Evolutionary conservation across 2,113 vertebrate species (phyloP).

Genomic region (Pipa parva): DNA sequence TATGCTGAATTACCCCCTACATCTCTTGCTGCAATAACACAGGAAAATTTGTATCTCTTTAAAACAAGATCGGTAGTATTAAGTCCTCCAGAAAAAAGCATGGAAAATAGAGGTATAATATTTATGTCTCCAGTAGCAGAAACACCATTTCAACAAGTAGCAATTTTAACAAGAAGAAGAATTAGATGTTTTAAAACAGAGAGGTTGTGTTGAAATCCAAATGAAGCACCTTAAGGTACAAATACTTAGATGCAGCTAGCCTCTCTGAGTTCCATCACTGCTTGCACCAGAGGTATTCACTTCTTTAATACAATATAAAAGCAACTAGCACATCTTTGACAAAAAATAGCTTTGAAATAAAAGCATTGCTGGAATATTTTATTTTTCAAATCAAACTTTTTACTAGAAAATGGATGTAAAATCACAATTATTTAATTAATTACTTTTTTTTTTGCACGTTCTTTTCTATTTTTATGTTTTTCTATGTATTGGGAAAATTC

Average conservation of each 20-base stretch:
- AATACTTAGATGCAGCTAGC: neutral
- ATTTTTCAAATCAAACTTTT: conserved; percentile 18
- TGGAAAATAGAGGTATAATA: conserved; percentile 15
- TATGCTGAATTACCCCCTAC: too few species aligned
- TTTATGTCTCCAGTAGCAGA: conserved; percentile 5
- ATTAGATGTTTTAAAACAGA: neutral
- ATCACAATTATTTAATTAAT: too few species aligned
- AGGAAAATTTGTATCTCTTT: too few species aligned
- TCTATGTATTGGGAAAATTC: too few species aligned
- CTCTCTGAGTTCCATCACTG: neutral
- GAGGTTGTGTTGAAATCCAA: conserved; percentile 3
- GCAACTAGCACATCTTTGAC: neutral
- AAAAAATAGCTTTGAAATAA: conserved; percentile 22
- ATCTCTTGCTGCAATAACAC: too few species aligned
- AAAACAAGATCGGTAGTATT: too few species aligned
- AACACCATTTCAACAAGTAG: conserved; percentile 2
- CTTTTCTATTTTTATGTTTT: too few species aligned
- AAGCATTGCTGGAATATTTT: neutral
- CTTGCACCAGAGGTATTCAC: neutral
- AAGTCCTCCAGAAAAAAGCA: too few species aligned
- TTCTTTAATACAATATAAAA: conserved; percentile 2
- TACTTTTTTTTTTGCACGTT: too few species aligned
- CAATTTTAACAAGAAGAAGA: neutral
- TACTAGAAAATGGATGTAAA: too few species aligned
- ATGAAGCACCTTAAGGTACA: neutral